Conservation (phyloP, 2,888 invertebrate genomes). For the Byasa hedistus region DNA sequence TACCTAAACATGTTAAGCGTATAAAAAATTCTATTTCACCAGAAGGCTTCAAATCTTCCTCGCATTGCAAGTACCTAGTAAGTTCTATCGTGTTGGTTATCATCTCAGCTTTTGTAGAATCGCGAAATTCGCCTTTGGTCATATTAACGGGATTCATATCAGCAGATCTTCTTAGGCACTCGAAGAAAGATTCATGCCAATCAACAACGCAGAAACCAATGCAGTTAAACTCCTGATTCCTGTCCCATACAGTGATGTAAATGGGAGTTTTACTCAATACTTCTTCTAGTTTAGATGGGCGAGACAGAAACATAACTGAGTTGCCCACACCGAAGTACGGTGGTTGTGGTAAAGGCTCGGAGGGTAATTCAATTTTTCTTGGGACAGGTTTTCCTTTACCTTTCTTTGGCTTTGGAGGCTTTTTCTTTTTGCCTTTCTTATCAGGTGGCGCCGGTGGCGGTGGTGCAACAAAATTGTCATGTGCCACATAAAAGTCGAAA, state of each 20-base stretch:
- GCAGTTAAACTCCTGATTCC: slow-evolving; percentile 66
- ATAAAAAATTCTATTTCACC: slow-evolving; percentile 69
- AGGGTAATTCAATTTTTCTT: slow-evolving; percentile 57
- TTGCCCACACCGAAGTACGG: slow-evolving; percentile 74
- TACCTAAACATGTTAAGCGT: slow-evolving; percentile 65
- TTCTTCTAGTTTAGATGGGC: slow-evolving; percentile 66
- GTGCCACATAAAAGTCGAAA: slow-evolving; percentile 72
- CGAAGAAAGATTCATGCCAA: slow-evolving; percentile 68
- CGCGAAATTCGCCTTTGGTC: slow-evolving; percentile 66
- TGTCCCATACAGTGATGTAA: slow-evolving; percentile 70
- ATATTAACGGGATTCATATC: slow-evolving; percentile 64
- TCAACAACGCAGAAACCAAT: slow-evolving; percentile 54
- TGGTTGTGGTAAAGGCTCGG: slow-evolving; percentile 71
- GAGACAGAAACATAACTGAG: slow-evolving; percentile 64
- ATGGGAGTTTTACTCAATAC: slow-evolving; percentile 63
- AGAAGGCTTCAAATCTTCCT: slow-evolving; percentile 68
- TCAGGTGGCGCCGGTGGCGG: slow-evolving; percentile 63
- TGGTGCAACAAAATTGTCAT: slow-evolving; percentile 70
- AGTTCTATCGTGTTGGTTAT: slow-evolving; percentile 66
- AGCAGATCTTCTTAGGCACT: slow-evolving; percentile 55
- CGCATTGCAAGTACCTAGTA: slow-evolving; percentile 60
- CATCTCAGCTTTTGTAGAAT: slow-evolving; percentile 60
- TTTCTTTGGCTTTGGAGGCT: slow-evolving; percentile 51
- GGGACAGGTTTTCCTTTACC: slow-evolving; percentile 40
- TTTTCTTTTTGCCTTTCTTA: slow-evolving; percentile 50